Evolutionary conservation across 2,797 vertebrate species (phyloP), one percentile per base, ranked within the genome.

Genomic region (Acipenser oxyrinchus): DNA sequence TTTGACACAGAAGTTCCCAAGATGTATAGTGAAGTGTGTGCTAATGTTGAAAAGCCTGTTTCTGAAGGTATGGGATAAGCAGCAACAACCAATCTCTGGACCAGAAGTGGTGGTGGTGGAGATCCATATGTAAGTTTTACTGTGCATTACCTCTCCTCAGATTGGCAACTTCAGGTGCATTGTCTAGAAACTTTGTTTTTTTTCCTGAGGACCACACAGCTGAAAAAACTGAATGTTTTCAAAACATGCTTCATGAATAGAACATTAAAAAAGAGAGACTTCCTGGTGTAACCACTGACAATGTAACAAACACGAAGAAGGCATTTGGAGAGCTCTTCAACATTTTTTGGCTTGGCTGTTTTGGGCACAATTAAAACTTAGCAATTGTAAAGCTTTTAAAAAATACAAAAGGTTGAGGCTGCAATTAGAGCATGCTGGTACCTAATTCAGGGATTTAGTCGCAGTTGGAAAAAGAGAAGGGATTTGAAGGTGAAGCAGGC

Each of bases 391-490:
- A 53, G 51, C 51, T 53, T 6, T 53, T 53, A 53, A 53, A 37
- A 37, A 53, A 53, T 53, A 53, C 51, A 53, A 53, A 53, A 8
- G 12, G 51, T 53, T 7, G 51, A 53, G 12, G 51, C 51, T 53
- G 51, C 51, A 53, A 53, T 53, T 9, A 53, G 51, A 53, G 51
- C 51, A 53, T 53, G 51, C 51, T 12, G 51, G 51, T 12, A 53
- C 15, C 15, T 60, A 8, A 3, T 60, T 18, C 7, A 60, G 12
- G 58, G 12, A 18, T 60, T 60, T 60, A 7, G 12, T 12, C 58
- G 58, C 11, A 60, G 58, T n/a, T 60, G 58, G 58, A 60, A 60
- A 60, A 60, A 60, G 58, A 60, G 7, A 18, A n/a, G 58, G 58
- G 58, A 60, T 10, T n/a, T 60, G 58, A 60, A n/a, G 15, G 15